Percentiles rank a stretch among this genome's conserved stretches.
phyloP scores from a whole-genome alignment of 2,113 vertebrate genomes.

The Axis porcinus region DNA sequence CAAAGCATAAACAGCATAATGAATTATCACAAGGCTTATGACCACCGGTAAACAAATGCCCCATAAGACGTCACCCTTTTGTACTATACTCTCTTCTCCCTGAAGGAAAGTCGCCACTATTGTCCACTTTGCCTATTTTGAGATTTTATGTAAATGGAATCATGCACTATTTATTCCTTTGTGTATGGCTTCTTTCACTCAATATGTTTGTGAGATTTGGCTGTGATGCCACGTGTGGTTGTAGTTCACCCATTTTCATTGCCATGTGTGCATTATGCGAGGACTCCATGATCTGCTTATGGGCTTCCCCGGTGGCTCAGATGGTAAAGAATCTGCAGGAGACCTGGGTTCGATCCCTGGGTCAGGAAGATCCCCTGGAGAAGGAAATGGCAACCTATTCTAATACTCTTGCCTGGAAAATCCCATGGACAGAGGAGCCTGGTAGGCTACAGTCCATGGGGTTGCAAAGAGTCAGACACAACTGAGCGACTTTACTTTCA shows the following conservation, averaged over 20 bases:
- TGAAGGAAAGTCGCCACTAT: not conserved
- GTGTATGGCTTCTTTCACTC: not conserved
- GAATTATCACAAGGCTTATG: not conserved
- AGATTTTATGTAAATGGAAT: not conserved
- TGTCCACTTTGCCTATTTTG: not conserved
- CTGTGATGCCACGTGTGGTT: accelerated
- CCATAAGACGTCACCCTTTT: not conserved
- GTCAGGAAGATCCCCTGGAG: not conserved
- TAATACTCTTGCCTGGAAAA: not conserved
- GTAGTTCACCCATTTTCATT: not conserved
- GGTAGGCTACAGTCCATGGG: not conserved
- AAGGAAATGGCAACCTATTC: not conserved
- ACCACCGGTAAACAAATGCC: not conserved
- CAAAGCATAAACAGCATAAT: not conserved
- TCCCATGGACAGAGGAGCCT: not conserved
- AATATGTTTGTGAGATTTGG: not conserved
- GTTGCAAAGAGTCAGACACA: not conserved
- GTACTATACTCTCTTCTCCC: not conserved
- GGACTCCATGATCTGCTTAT: not conserved
- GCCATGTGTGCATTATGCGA: not conserved
- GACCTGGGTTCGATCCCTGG: not conserved
- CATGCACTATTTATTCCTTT: not conserved
- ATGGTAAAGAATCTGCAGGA: not conserved
- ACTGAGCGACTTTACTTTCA: not conserved
- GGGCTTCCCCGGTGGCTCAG: not conserved